Base-by-base conservation (phyloP, 2,797 vertebrate species). In the Semaprochilodus insignis region DNA sequence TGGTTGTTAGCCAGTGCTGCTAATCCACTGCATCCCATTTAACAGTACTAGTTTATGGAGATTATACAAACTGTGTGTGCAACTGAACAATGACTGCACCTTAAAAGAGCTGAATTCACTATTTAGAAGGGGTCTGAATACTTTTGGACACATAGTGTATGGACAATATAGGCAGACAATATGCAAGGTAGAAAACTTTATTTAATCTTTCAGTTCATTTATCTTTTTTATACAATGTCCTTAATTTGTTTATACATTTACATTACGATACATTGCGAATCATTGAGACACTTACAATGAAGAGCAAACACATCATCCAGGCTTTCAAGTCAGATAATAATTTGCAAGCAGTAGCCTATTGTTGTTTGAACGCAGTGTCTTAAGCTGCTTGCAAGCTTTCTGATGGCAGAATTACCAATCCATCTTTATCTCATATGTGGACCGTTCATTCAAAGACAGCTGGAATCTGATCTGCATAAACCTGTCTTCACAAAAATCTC, bases 171-270 rank as follows among this genome's bases (percentile, higher is more conserved):
- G 36, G 36, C 78, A 77, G 73, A 66, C 15, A 40, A 57, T 25
- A 62, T 44, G 70, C 67, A 74, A 23, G 54, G 78, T 88, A 86
- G 66, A 88, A 81, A 87, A 85, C 48, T 70, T 86, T 83, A 81
- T 88, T 87, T 23, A 27, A 74, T 78, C 19, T 77, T 80, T 81
- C n/a, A 59, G 1, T 69, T 52, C 19, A 79, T 71, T 72, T 51
- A n/a, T 57, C 55, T 59, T 74, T 31, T 31, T 71, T 25, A 60
- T 80, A 59, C 44, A 80, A 16, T 13, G 70, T 70, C 44, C 34
- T 74, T 73, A 23, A 40, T 40, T 52, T 36, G 63, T 83, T 84
- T 79, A 86, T 65, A 70, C 54, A 74, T 74, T 66, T 85, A 31
- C 72, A 76, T 75, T 84, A 86, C 75, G 34, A 15, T 5, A 15